Evolutionary conservation across 2,888 invertebrate genomes (phyloP), one percentile per base, ranked within the genome.

Genomic region (Ochropleura plecta): DNA sequence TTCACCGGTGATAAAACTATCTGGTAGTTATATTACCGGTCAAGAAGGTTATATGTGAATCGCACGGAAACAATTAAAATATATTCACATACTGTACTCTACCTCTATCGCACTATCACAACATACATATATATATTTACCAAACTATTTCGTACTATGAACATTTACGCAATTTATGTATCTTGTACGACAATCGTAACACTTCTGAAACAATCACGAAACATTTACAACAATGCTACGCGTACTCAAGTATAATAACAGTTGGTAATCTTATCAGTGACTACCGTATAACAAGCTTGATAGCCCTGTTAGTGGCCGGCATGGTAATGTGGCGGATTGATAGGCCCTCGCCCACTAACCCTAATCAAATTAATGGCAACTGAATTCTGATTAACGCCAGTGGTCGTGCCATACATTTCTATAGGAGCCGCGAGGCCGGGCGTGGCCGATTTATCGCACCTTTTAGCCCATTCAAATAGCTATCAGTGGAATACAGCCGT

Each of bases 341-440:
- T 96, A 94, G 95, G 83, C 94, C 96, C 94, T 92, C 95, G 94
- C 96, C 96, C 95, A 96, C 93, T 96, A 96, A 96, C 96, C 96
- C 96, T 96, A 96, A 96, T 96, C 96, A 96, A 96, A 96, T 95
- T 95, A 96, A 96, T 96, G 95, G 95, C 93, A 92, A 92, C 94
- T 93, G 93, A 94, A 93, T 95, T 92, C 95, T 96, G 96, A 96
- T 96, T 96, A 96, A 96, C 96, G 92, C 94, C 90, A 87, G 89
- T 87, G 88, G 87, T 88, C 87, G 88, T 88, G 90, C 91, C 90
- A 95, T 95, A 95, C 93, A 94, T 95, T 95, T 94, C 93, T 94
- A 94, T 92, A 93, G 92, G 67, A 76, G 83, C 83, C 86, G 85
- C 78, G 80, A 68, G 70, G 76, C 76, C 76, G 83, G 92, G 93